Base-by-base conservation (phyloP, 2,888 invertebrate genomes). In the Amphipoea oculea region DNA sequence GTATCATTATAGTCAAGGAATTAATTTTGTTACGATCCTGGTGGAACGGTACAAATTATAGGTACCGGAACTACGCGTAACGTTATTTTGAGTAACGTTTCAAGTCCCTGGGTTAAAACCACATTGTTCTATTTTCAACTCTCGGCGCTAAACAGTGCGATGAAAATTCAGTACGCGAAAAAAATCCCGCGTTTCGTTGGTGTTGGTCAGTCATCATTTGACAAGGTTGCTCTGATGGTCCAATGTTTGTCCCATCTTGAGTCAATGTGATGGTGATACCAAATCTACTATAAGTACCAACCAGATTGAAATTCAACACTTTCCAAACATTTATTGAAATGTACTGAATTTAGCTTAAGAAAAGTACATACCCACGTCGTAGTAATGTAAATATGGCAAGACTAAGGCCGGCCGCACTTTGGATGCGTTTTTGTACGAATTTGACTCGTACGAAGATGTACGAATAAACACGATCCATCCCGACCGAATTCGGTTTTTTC, bases 191-290 rank as follows among this genome's bases (percentile, higher is more conserved):
- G 0, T 57, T 71, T 65, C 45, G 36, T 65, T 60, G 12, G 71
- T 63, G 60, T 74, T 71, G 73, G 60, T 1, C 29, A 42, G 73
- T 57, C 54, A 81, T 74, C 17, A 48, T 62, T 68, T 63, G 68
- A 12, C 4, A n/a, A 60, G n/a, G 42, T 17, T 48, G 42, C 7
- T 17, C 17, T 57, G 45, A 67, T 68, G 77, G 76, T 76, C 76
- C 83, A 82, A 78, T 62, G 36, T 45, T 29, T 66, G 66, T 14
- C 51, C 73, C 71, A 76, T 65, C 42, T 65, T 51, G 63, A 66
- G 54, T 11, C 66, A 48, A 51, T 78, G 84, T 86, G 66, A 83
- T 73, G 57, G 11, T 83, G n/a, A 75, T 78, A 86, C 84, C 65
- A 78, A 86, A 72, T 72, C 57, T 76, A 68, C 45, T 74, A 40